Conservation (phyloP, 1,140 invertebrate species). For the Diachasma alloeum region DNA sequence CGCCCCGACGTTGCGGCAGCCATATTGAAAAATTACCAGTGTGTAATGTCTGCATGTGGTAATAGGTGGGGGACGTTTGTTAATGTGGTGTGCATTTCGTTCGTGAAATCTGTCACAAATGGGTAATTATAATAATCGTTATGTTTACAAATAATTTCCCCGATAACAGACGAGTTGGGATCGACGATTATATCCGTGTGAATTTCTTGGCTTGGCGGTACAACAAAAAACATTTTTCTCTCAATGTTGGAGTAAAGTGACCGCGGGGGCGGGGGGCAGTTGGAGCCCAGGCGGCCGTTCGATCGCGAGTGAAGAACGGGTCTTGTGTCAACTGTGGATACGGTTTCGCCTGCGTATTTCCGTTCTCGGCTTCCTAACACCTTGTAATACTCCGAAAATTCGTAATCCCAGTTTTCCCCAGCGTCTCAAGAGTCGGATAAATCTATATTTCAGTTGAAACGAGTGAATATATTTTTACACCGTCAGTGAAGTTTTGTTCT, state of each 20-base stretch:
- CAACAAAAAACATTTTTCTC: background rate
- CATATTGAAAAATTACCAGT: slow-evolving; percentile 57
- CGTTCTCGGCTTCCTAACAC: background rate
- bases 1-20: slow-evolving; percentile 40
- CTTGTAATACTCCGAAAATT: no score
- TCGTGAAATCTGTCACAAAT: slow-evolving; percentile 59
- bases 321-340: slow-evolving; percentile 32
- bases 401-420: no score
- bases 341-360: slow-evolving; percentile 19
- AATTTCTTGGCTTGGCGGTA: background rate
- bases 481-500: background rate
- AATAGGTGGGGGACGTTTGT: slow-evolving; percentile 56
- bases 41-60: slow-evolving; percentile 57
- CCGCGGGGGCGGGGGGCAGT: slow-evolving; percentile 9
- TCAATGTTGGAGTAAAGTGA: background rate
- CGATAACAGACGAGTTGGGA: background rate
- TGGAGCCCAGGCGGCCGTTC: slow-evolving; percentile 21
- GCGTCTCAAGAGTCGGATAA: no score
- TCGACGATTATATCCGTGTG: background rate
- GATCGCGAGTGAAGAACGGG: slow-evolving; percentile 33
- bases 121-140: slow-evolving; percentile 50
- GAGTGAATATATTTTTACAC: background rate
- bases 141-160: background rate
- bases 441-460: no score
- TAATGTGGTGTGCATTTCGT: slow-evolving; percentile 54